Base-by-base conservation (phyloP, 2,888 invertebrate species). In the Iselma pallidipennis region DNA sequence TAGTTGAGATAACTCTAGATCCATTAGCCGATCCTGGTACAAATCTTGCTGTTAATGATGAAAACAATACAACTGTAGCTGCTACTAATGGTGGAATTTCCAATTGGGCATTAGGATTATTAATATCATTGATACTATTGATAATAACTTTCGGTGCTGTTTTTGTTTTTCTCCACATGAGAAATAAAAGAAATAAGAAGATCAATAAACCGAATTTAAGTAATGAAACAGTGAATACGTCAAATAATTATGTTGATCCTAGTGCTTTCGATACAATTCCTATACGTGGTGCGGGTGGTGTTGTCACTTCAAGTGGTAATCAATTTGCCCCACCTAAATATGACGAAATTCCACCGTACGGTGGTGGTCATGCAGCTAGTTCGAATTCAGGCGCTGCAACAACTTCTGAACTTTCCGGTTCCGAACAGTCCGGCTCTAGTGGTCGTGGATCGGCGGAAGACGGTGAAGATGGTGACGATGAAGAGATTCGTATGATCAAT, bases 401-500 rank as follows among this genome's bases (percentile, higher is more conserved):
- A 0, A 94, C 95, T 0, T 96, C 96, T 0, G 96, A 96, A 77
- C 83, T 96, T 6, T 96, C 95, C 0, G 96, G 95, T 2, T 96
- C 96, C 29, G 96, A 96, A 68, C 95, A 96, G 74, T 96, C 96
- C 0, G 96, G 96, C 0, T 96, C 96, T 0, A 96, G 96, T 77
- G 98, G 98, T 4, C 86, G 97, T 49, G 98, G 98, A 0, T 97
- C 97, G 0, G 97, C 96, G 1, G 97, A 97, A 82, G 96, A 96
- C 71, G 93, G 92, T 0, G 93, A 92, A 70, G 94, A 94, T 75
- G 93, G 92, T 1, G 95, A 96, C 74, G 98, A 98, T 77, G 97
- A 97, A 80, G 98, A 98, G 81, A 96, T 98, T 55, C 86, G 96
- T 70, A 97, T 96, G 96, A 98, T 98, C 67, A 96, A 96, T 78